Base-by-base conservation (phyloP, 2,113 vertebrate genomes). In the Eolophus roseicapilla region DNA sequence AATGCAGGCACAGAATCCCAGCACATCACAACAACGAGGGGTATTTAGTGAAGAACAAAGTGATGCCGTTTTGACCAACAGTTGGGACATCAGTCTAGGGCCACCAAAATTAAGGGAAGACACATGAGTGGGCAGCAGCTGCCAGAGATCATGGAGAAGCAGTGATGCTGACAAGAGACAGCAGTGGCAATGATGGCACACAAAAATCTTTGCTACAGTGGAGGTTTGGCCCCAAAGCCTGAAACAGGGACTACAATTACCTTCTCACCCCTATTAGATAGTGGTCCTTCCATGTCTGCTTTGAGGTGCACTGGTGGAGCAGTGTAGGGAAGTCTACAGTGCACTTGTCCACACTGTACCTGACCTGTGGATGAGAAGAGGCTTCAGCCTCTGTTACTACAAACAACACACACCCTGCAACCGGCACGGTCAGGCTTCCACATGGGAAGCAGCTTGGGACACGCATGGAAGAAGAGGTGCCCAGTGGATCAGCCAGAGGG, bases 331-430 rank as follows among this genome's bases (percentile, higher is more conserved):
- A 98, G 98, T 92, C 98, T 97, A 96, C 98, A 98, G 97, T 98
- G 98, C 97, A 98, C 97, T 97, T 98, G 98, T 95, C 98, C 98
- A 86, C 98, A 98, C 97, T 98, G 98, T 97, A 98, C 98, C 97
- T 98, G 98, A 98, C 98, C 98, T 98, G 98, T 84, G 96, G 93
- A 97, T 2, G 86, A 98, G 94, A 98, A 89, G 93, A 82, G 53
- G 96, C 95, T 97, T 97, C 93, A 96, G 95, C 90, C 86, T 85
- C 60, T 41, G 25, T 83, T 88, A 68, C 85, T 68, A 4, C 77
- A 86, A 90, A 90, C 78, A 76, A 69, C 93, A 93, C 81, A 7
- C 11, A 2, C 71, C 83, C 88, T 75, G 44, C 28, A 2, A 11
- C 21, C 31, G 0, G 41, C 62, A 41, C 13, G 1, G 60, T 15